Base-by-base conservation (phyloP, 2,888 invertebrate species). In the Bruchidius siliquastri region DNA sequence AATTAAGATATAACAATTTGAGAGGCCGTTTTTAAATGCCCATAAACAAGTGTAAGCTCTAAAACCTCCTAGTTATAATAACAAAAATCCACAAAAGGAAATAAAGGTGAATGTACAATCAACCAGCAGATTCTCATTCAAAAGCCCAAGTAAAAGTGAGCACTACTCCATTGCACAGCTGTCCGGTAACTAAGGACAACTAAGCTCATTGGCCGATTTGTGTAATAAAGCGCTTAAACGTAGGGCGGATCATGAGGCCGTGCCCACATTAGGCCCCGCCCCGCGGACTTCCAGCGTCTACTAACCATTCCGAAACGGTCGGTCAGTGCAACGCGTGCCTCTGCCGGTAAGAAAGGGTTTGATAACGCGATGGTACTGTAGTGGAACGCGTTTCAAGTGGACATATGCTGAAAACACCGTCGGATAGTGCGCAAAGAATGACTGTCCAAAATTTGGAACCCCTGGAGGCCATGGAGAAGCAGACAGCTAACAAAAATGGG, bases 381-480 rank as follows among this genome's bases (percentile, higher is more conserved):
- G 74, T 72, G 75, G 71, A 76, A 73, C 67, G 26, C 71, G 67
- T 68, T 30, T 67, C 20, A 13, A 49, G 49, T 74, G 74, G 75
- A 78, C 78, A 74, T 79, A 91, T 91, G 91, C 90, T 90, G 87
- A 90, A 89, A 86, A 90, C 90, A 88, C 88, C 88, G 86, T 88
- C 82, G 73, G 88, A 84, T 74, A 84, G 85, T 84, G 86, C 89
- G 10, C 20, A 70, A 70, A 70, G 26, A 90, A 91, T 91, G 91
- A 91, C 91, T 89, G 90, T 91, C 89, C 90, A 91, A 88, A 90
- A 89, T 81, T 79, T 86, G 79, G 85, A 85, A 75, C 80, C 82
- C 79, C 81, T 85, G 81, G 80, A 84, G 82, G 79, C 81, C 77
- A 21, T 21, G 68, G 79, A 78, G 71, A 82, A 81, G 77, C 77